phyloP scores from a whole-genome alignment of 2,797 vertebrate genomes.

The Rhinatrema bivittatum region DNA sequence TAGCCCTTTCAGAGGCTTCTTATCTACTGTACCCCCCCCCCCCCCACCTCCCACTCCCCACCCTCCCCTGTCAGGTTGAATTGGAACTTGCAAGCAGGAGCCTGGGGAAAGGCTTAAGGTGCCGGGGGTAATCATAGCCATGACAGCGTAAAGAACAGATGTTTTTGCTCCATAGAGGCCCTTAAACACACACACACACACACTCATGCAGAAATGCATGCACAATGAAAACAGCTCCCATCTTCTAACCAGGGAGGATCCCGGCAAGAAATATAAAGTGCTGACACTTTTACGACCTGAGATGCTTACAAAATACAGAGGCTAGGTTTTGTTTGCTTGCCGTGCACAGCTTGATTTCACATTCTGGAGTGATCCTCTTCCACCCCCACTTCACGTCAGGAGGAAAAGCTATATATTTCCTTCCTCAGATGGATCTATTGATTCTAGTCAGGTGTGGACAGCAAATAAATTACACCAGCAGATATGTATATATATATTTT shows the following conservation, averaged over 20 bases:
- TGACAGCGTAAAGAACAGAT: constrained; percentile 40
- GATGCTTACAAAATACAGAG: constrained; percentile 57
- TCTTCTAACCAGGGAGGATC: constrained; percentile 47
- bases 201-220: too few relatives aligned
- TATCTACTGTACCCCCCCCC: too few relatives aligned
- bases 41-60: too few relatives aligned
- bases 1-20: constrained; percentile 24
- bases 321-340: constrained; percentile 47
- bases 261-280: constrained; percentile 53
- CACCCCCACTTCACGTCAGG: constrained; percentile 61
- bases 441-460: constrained; percentile 65
- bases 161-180: constrained; percentile 43
- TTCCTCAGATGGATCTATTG: constrained; percentile 47
- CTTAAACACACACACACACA: constrained; percentile 38
- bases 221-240: constrained; percentile 32
- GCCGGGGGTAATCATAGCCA: constrained; percentile 27
- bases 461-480: constrained; percentile 61
- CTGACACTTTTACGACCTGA: constrained; percentile 65
- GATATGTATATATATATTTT: too few relatives aligned
- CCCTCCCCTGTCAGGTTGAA: constrained; percentile 28
- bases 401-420: constrained; percentile 58
- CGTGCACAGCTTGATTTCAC: constrained; percentile 62
- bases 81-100: constrained; percentile 27
- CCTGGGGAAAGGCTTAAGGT: constrained; percentile 30
- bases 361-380: constrained; percentile 49